phyloP scores from a whole-genome alignment of 2,797 vertebrate genomes.

The Phalloptychus januarius region DNA sequence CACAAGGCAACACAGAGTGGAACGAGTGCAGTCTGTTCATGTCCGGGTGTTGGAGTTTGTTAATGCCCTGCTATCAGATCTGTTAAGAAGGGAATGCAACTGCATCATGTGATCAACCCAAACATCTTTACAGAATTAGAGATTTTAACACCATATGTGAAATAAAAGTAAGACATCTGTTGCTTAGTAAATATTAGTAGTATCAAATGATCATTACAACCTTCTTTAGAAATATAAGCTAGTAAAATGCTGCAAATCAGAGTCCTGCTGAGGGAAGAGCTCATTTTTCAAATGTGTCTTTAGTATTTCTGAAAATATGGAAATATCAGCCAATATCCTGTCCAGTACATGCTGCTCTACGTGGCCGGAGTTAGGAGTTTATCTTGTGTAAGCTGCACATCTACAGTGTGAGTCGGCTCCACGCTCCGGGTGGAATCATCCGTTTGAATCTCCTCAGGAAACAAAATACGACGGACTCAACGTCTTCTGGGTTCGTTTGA shows the following conservation, averaged over 20 bases:
- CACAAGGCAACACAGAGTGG: background rate
- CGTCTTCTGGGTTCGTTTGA: conserved; percentile 19
- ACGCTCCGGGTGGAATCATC: background rate
- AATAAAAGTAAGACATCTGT: conserved; percentile 61
- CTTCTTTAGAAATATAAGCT: conserved; percentile 52
- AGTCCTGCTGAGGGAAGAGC: conserved; percentile 38
- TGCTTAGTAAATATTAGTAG: conserved; percentile 74
- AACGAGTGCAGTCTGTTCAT: background rate
- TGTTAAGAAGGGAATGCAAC: conserved; percentile 45
- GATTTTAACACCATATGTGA: conserved; percentile 68
- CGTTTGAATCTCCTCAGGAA: conserved; percentile 10
- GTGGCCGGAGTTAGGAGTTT: conserved; percentile 30
- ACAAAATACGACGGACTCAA: background rate
- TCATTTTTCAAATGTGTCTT: conserved; percentile 56
- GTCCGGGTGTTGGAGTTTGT: background rate
- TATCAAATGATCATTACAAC: conserved; percentile 56
- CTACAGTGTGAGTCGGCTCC: background rate
- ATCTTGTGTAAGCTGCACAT: background rate
- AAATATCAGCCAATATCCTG: conserved; percentile 56
- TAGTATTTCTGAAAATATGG: conserved; percentile 72
- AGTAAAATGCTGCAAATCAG: conserved; percentile 32
- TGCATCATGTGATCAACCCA: conserved; percentile 26
- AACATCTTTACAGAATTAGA: conserved; percentile 48
- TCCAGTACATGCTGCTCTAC: conserved; percentile 29
- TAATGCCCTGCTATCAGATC: conserved; percentile 18